These are phyloP conservation scores for Pollenia angustigena DNA, from an alignment of 2,888 invertebrate genomes.

Conservation along the genomic window DNA sequence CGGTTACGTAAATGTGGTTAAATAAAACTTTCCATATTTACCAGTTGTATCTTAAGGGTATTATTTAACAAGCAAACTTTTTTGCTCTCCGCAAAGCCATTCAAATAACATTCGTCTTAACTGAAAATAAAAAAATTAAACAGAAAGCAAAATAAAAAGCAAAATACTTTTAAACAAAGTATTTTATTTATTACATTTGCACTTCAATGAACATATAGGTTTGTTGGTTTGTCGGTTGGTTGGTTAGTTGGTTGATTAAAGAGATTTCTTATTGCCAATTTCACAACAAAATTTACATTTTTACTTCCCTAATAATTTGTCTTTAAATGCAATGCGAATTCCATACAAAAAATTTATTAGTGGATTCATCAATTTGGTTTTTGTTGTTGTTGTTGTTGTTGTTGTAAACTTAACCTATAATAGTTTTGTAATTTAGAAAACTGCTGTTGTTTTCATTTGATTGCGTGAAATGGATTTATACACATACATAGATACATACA, in stretches of 20 bases:
- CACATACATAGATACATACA: not conserved
- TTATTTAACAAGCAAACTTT: constrained; percentile 26
- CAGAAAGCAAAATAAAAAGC: constrained; percentile 13
- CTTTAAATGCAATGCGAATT: constrained; percentile 42
- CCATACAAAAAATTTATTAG: constrained; percentile 40
- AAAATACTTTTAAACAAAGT: constrained; percentile 51
- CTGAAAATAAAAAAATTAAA: not conserved
- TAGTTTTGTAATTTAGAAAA: constrained; percentile 68
- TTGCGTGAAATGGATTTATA: constrained; percentile 57
- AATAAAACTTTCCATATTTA: not conserved
- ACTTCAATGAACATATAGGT: constrained; percentile 39
- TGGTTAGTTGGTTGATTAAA: constrained; percentile 35
- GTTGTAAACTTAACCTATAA: constrained; percentile 63
- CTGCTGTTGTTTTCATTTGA: constrained; percentile 54
- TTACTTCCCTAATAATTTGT: constrained; percentile 48
- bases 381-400: constrained; percentile 1
- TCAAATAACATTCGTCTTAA: constrained; percentile 14
- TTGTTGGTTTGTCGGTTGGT: constrained; percentile 16
- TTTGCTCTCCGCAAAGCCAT: not conserved
- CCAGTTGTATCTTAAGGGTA: not conserved
- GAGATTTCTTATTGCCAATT: constrained; percentile 29
- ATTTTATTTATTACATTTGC: constrained; percentile 61
- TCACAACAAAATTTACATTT: constrained; percentile 42
- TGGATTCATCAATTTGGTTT: constrained; percentile 28
- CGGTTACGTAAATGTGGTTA: not conserved